These are phyloP conservation scores for Symphodus melops DNA, from an alignment of 2,113 vertebrate genomes.

Conservation along the genomic window DNA sequence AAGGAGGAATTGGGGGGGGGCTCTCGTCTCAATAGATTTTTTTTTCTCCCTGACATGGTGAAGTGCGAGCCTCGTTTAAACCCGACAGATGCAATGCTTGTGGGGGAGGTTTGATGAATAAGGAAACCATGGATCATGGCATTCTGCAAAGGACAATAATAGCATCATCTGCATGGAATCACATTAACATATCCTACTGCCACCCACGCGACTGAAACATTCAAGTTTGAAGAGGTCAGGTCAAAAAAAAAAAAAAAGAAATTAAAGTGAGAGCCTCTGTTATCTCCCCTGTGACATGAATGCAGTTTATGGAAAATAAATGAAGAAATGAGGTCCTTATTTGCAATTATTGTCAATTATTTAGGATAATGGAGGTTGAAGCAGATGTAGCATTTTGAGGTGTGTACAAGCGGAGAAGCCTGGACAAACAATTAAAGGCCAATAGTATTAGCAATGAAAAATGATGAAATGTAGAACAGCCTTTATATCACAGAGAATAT, in stretches of 20 bases:
- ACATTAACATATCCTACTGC: conserved; percentile 74
- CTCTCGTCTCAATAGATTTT: conserved; percentile 59
- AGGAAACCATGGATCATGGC: conserved; percentile 68
- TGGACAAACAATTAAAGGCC: background rate
- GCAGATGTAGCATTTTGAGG: conserved; percentile 12
- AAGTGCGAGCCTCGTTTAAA: conserved; percentile 52
- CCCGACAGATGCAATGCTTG: conserved; percentile 71
- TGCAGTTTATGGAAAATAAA: conserved; percentile 54
- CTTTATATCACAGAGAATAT: background rate
- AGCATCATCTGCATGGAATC: conserved; percentile 74
- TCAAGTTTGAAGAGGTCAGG: conserved; percentile 64
- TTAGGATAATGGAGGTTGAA: conserved; percentile 24
- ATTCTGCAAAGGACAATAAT: conserved; percentile 66
- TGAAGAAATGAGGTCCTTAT: conserved; percentile 58
- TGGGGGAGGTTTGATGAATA: conserved; percentile 74
- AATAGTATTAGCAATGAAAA: background rate
- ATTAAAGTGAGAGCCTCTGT: conserved; percentile 56
- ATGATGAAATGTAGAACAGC: background rate
- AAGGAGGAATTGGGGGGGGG: conserved; percentile 45
- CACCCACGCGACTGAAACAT: conserved; percentile 70
- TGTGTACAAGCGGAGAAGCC: background rate
- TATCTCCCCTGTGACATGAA: conserved; percentile 60
- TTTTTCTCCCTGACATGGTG: conserved; percentile 32
- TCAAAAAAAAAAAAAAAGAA: conserved; percentile 57
- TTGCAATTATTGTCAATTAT: conserved; percentile 59